A percentile compares a stretch with the other conserved stretches of the same genome.
Conservation (phyloP, 2,797 vertebrate species). For the Rhinatrema bivittatum region DNA sequence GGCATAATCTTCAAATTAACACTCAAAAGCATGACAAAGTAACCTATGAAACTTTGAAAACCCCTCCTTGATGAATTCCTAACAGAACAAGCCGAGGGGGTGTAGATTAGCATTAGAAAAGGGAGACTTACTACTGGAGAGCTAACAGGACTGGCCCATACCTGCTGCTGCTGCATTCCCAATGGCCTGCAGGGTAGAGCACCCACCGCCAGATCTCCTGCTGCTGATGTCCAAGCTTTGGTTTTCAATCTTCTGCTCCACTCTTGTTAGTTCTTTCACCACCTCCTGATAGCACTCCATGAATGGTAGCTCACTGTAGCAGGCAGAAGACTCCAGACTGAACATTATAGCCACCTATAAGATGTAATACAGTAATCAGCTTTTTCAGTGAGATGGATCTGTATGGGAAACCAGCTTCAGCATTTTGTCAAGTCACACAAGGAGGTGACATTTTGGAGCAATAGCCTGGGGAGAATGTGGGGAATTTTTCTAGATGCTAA, state of each 20-base stretch:
- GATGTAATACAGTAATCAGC: too few species aligned
- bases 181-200: slow-evolving; percentile 85
- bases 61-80: too few species aligned
- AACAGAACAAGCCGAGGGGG: too few species aligned
- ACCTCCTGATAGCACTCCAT: slow-evolving; percentile 87
- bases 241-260: slow-evolving; percentile 88
- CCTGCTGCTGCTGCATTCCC: slow-evolving; percentile 92
- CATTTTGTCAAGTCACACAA: too few species aligned
- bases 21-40: too few species aligned
- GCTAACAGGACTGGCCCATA: slow-evolving; percentile 25
- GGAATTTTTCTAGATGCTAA: background rate
- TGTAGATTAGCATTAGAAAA: too few species aligned
- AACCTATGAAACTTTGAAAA: too few species aligned
- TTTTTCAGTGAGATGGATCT: slow-evolving; percentile 5
- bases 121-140: too few species aligned
- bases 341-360: slow-evolving; percentile 90
- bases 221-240: slow-evolving; percentile 66
- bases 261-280: slow-evolving; percentile 70
- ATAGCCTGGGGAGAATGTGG: too few species aligned
- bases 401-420: too few species aligned
- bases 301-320: slow-evolving; percentile 80
- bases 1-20: too few species aligned
- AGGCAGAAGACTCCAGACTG: slow-evolving; percentile 67
- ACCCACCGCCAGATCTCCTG: slow-evolving; percentile 66
- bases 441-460: too few species aligned